A percentile compares a stretch with the other conserved stretches of the same genome.
Conservation (phyloP, 2,797 vertebrate species). For the Esox lucius region DNA sequence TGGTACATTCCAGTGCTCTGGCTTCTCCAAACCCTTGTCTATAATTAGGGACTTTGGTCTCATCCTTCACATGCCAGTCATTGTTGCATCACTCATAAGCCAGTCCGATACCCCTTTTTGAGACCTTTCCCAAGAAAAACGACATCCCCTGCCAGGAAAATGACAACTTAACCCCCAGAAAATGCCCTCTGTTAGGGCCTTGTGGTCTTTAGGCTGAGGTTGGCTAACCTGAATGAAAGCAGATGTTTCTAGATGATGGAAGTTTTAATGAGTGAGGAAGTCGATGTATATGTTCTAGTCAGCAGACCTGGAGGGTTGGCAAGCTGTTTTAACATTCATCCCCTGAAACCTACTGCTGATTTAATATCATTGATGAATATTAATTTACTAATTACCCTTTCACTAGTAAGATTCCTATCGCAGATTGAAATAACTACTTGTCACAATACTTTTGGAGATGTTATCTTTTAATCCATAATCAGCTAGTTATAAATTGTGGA, state of each 20-base stretch:
- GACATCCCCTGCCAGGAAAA: not conserved
- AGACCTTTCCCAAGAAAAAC: not conserved
- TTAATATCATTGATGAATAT: too few relatives aligned
- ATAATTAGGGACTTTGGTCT: conserved; percentile 6
- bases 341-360: too few relatives aligned
- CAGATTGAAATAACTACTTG: too few relatives aligned
- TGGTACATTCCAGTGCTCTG: conserved; percentile 58
- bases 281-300: not conserved
- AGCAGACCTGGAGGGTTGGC: not conserved
- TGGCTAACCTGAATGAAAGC: not conserved
- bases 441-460: too few relatives aligned
- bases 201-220: not conserved
- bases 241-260: conserved; percentile 1
- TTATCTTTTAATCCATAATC: not conserved
- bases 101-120: not conserved
- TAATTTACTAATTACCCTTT: not conserved
- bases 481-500: not conserved
- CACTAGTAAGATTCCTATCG: too few relatives aligned
- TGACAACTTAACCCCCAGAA: too few relatives aligned
- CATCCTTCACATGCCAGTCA: not conserved
- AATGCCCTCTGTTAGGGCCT: not conserved
- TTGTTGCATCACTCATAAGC: not conserved
- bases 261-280: not conserved
- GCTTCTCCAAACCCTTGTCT: conserved; percentile 14
- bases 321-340: too few relatives aligned